Evolutionary conservation across 64 coral and sea anemone species (phyloP), one percentile per base, ranked within the genome.

Genomic region (Platygyra sinensis): DNA sequence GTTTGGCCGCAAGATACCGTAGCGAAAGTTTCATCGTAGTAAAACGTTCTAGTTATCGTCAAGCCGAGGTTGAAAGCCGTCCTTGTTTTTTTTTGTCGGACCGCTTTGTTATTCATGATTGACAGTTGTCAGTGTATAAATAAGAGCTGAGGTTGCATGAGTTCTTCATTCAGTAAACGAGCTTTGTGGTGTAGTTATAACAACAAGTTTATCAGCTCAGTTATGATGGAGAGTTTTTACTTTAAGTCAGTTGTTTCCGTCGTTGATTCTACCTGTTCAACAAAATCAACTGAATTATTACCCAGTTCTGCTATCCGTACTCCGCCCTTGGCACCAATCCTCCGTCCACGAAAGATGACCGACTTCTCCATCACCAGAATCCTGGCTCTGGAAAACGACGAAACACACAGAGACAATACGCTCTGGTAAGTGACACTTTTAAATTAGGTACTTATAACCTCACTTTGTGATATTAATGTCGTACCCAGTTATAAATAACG

Each of bases 321-420:
- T 1, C 10, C 24, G 65, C 10, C 22, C 25, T 69, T 69, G 10
- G 65, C 25, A 27, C 24, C 79, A 63, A 54, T 62, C 29, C 32
- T 24, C 54, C 30, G 5, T 15, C 55, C 30, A 55, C 17, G 18
- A 20, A 65, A 5, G 11, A 12, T 19, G 27, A 62, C 55, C 25
- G 79, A 81, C 29, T 81, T 81, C 57, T 81, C 54, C 55, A 81
- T 81, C 29, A 30, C 14, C 50, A 62, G 79, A 2, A 81, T 81
- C 55, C 27, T 81, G 79, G 79, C 57, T 62, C 54, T 81, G 57
- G 27, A 81, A 8, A 81, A 22, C 20, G 57, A 62, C 10, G 10
- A 1, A 18, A 55, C 28, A n/a, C 17, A 29, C 16, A 24, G 20
- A 19, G 8, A 4, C 79, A 5, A 3, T 55, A 33, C 8, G 5